A percentile compares a stretch with the other conserved stretches of the same genome.
Evolutionary conservation across 1,140 invertebrate genomes (phyloP).

Genomic region (Caenorhabditis remanei): DNA sequence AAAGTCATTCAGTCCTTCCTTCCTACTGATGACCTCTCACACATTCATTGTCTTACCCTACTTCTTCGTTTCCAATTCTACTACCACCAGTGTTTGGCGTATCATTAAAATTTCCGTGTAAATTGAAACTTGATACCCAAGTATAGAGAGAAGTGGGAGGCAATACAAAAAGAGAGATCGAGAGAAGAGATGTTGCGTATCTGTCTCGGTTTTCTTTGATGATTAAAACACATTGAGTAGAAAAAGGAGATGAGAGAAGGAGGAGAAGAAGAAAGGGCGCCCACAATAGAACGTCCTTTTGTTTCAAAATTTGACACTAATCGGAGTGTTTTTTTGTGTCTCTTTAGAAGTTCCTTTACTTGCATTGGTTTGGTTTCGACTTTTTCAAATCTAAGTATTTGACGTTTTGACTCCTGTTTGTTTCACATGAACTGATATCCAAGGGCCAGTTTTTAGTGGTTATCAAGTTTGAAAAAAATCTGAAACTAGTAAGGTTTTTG

Average conservation of each 20-base stretch:
- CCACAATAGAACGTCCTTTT: slow-evolving; percentile 7
- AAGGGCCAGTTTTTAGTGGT: no score
- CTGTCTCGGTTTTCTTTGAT: background rate
- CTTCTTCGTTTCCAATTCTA: background rate
- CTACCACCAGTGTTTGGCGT: background rate
- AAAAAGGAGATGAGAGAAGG: background rate
- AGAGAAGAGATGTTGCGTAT: background rate
- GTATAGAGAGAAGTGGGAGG: background rate
- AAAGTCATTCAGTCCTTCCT: background rate
- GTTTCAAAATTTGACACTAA: background rate
- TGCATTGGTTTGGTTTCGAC: no score
- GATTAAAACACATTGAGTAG: background rate
- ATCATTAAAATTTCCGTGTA: slow-evolving; percentile 14
- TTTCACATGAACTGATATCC: no score
- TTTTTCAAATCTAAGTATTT: no score
- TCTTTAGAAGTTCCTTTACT: no score
- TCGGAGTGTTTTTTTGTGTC: background rate
- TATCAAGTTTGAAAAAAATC: no score
- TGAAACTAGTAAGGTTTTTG: no score
- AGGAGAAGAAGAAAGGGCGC: no score
- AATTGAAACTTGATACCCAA: slow-evolving; percentile 35
- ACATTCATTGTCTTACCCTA: slow-evolving; percentile 29
- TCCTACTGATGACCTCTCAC: slow-evolving; percentile 30
- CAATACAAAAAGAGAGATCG: no score
- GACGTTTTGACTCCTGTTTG: no score